Evolutionary conservation across 2,797 vertebrate species (phyloP).

Genomic region (Mus minutoides): DNA sequence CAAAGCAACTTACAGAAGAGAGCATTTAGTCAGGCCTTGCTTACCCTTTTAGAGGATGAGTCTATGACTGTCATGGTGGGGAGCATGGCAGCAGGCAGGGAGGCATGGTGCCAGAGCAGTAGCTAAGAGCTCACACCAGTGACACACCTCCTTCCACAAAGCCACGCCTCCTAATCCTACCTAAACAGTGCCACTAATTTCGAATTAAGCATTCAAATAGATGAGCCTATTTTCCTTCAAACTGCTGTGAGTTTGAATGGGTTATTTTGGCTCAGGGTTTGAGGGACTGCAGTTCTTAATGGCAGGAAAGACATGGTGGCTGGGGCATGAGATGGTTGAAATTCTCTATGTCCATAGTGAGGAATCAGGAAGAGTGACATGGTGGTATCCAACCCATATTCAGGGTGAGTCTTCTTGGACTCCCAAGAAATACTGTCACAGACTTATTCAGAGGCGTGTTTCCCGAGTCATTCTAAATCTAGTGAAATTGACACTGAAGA

Average conservation of each 20-base stretch:
- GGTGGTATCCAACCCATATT: background rate
- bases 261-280: background rate
- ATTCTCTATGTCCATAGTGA: background rate
- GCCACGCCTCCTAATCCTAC: background rate
- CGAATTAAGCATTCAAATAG: background rate
- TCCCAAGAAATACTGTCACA: background rate
- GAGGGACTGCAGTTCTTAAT: background rate
- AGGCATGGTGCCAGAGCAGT: no score
- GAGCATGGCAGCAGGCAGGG: background rate
- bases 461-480: background rate
- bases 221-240: background rate
- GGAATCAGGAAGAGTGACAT: background rate
- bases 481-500: background rate
- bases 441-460: background rate
- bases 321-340: background rate
- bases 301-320: background rate
- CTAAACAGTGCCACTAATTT: background rate
- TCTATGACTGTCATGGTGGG: background rate
- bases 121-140: background rate
- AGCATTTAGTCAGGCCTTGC: background rate
- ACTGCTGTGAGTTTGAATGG: background rate
- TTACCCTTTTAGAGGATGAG: background rate
- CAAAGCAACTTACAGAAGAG: background rate
- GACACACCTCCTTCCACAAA: background rate
- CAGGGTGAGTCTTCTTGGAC: background rate